A percentile compares a stretch with the other conserved stretches of the same genome.
Evolutionary conservation across 2,113 vertebrate species (phyloP).

Genomic region (Rhinichthys klamathensis): DNA sequence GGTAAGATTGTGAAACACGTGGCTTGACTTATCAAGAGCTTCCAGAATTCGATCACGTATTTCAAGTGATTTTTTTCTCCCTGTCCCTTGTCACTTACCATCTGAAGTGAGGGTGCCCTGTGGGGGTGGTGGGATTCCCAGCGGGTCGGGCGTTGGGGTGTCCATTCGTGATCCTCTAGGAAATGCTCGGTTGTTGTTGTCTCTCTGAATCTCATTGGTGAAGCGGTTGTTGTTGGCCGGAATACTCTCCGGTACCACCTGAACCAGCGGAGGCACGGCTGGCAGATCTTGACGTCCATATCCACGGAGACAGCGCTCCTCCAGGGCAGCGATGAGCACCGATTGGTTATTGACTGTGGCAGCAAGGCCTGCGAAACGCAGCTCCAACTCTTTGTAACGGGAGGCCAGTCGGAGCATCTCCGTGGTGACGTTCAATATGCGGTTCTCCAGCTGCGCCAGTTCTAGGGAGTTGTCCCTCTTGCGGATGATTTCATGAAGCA

Average conservation of each 20-base stretch:
- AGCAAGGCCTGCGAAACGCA: conserved; percentile 84
- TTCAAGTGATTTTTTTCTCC: neutral
- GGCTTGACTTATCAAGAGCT: neutral
- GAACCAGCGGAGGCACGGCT: conserved; percentile 87
- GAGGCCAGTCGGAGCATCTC: conserved; percentile 93
- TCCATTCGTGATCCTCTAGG: conserved; percentile 80
- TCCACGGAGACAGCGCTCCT: conserved; percentile 89
- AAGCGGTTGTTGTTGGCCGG: conserved; percentile 85
- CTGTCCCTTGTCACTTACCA: conserved; percentile 72
- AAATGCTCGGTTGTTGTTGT: conserved; percentile 81
- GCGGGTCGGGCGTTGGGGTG: conserved; percentile 72
- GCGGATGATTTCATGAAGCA: conserved; percentile 96
- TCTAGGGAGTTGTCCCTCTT: conserved; percentile 97
- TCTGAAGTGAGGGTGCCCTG: conserved; percentile 88
- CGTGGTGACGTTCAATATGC: conserved; percentile 92
- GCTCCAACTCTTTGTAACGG: conserved; percentile 90
- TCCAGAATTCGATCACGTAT: neutral
- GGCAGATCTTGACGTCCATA: conserved; percentile 83
- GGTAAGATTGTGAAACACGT: neutral
- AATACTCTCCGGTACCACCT: conserved; percentile 90
- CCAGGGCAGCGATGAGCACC: conserved; percentile 84
- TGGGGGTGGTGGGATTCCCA: conserved; percentile 82
- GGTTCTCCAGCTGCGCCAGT: conserved; percentile 93
- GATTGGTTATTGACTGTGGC: conserved; percentile 97
- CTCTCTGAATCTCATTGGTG: conserved; percentile 93